These are phyloP conservation scores for Pangasius macronema DNA, from an alignment of 2,797 vertebrate genomes.

Conservation along the genomic window DNA sequence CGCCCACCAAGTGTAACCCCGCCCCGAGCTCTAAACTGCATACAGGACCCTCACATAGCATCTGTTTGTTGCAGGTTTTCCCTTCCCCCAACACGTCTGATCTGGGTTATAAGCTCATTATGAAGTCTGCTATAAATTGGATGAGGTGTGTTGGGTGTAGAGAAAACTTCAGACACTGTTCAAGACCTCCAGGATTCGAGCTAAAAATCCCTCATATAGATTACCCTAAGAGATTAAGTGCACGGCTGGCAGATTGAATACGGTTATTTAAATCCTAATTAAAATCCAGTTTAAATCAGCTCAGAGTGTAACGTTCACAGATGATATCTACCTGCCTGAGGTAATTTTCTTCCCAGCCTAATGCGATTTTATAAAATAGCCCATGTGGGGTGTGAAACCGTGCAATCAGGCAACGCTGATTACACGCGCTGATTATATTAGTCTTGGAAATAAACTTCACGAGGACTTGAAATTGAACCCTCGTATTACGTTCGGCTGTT, in stretches of 20 bases:
- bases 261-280: slow-evolving; percentile 38
- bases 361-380: slow-evolving; percentile 21
- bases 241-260: slow-evolving; percentile 25
- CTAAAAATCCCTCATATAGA: background rate
- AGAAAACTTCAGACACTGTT: background rate
- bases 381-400: slow-evolving; percentile 1
- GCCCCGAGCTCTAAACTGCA: background rate
- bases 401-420: slow-evolving; percentile 23
- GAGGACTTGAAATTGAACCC: slow-evolving; percentile 14
- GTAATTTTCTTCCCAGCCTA: slow-evolving; percentile 20
- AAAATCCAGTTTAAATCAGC: slow-evolving; percentile 29
- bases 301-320: background rate
- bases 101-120: background rate
- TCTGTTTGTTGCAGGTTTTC: background rate
- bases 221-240: background rate
- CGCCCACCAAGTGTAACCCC: background rate
- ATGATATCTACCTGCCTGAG: slow-evolving; percentile 27
- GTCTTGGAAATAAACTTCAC: slow-evolving; percentile 30
- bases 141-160: background rate
- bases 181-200: background rate
- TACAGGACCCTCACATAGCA: background rate
- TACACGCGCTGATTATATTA: slow-evolving; percentile 28
- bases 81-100: background rate
- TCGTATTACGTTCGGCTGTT: background rate
- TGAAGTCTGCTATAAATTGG: background rate